A percentile compares a stretch with the other conserved stretches of the same genome.
Conservation (phyloP, 2,888 invertebrate genomes). For the Strigamia crassipes region DNA sequence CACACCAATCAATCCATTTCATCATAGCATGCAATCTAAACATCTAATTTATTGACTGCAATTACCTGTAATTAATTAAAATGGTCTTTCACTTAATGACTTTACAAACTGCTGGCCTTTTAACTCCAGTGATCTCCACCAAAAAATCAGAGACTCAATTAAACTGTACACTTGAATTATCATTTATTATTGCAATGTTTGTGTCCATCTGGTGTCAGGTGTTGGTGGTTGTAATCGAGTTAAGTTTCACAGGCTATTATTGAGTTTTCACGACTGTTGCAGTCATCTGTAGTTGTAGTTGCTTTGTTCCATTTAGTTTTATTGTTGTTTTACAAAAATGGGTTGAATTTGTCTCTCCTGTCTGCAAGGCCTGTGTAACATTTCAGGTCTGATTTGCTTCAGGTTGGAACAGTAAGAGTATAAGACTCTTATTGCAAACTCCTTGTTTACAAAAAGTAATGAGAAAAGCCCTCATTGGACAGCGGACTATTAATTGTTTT, state of each 20-base stretch:
- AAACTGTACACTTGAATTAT: too few relatives aligned
- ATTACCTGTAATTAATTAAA: slow-evolving; percentile 26
- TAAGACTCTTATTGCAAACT: neutral
- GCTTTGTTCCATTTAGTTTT: neutral
- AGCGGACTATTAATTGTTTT: neutral
- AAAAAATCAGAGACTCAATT: too few relatives aligned
- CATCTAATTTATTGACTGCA: neutral
- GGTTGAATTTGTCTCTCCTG: neutral
- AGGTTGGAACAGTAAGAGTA: neutral
- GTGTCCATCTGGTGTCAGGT: neutral
- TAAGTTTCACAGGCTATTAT: neutral
- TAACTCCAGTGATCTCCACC: neutral
- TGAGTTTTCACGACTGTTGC: neutral
- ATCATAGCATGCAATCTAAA: neutral
- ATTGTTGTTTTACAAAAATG: neutral
- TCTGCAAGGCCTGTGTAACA: neutral
- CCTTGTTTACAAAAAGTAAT: neutral
- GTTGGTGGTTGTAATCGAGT: neutral
- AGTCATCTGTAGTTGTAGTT: neutral
- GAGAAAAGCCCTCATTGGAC: neutral
- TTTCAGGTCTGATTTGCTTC: neutral
- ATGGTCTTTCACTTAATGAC: neutral
- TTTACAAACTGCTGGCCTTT: neutral
- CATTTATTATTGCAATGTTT: too few relatives aligned
- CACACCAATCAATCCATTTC: slow-evolving; percentile 5